Percentiles rank a stretch among this genome's conserved stretches.
phyloP scores from a whole-genome alignment of 2,113 vertebrate genomes.

The Vombatus ursinus region DNA sequence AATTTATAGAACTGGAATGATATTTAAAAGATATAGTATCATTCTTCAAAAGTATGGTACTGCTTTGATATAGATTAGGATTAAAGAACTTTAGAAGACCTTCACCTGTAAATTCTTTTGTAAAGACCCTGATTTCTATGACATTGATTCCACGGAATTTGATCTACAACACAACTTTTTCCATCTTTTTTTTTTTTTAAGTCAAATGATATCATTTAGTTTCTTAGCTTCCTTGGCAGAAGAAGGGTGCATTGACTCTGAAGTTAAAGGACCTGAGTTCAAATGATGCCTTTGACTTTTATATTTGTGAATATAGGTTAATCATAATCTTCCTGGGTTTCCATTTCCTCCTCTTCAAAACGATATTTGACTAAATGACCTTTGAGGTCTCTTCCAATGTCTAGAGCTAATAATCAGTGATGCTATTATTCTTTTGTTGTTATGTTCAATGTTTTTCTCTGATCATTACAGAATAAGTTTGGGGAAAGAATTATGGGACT shows the following conservation, averaged over 20 bases:
- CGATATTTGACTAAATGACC: background rate
- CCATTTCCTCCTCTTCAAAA: background rate
- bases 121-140: too few relatives aligned
- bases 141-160: too few relatives aligned
- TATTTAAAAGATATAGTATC: too few relatives aligned
- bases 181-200: too few relatives aligned
- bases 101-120: too few relatives aligned
- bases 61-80: too few relatives aligned
- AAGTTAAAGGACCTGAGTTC: background rate
- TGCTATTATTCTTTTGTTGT: background rate
- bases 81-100: too few relatives aligned
- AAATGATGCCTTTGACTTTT: background rate
- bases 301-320: background rate
- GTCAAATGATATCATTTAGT: background rate
- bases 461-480: background rate
- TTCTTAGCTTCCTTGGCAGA: background rate
- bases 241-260: background rate
- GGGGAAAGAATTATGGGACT: background rate
- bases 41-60: too few relatives aligned
- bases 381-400: background rate
- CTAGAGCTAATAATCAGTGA: background rate
- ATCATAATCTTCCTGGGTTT: background rate
- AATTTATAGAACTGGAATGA: too few relatives aligned
- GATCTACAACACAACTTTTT: background rate
- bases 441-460: background rate